phyloP scores from a whole-genome alignment of 2,888 invertebrate genomes.

The Lasioglossum villosulum region DNA sequence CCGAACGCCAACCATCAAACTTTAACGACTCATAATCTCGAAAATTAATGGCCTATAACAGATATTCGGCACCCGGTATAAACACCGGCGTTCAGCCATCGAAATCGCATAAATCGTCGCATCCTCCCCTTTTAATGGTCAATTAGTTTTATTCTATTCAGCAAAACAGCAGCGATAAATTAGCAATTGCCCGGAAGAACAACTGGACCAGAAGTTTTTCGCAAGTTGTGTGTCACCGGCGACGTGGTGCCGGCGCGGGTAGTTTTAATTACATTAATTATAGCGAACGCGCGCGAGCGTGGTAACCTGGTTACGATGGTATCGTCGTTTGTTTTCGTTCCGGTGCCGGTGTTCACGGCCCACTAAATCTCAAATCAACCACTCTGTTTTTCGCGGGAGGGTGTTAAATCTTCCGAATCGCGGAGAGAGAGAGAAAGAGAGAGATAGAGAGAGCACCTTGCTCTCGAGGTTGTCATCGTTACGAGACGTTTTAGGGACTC shows the following conservation, averaged over 20 bases:
- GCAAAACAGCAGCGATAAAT: constrained; percentile 29
- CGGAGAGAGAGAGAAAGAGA: background rate
- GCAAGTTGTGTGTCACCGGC: constrained; percentile 29
- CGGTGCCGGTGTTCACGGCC: constrained; percentile 51
- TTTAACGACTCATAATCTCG: constrained; percentile 6
- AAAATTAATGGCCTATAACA: background rate
- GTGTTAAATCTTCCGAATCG: constrained; percentile 51
- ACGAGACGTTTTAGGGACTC: background rate
- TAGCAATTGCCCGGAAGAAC: constrained; percentile 36
- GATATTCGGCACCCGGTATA: background rate
- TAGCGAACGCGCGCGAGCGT: constrained; percentile 54
- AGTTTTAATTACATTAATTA: constrained; percentile 71
- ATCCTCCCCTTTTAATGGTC: constrained; percentile 3
- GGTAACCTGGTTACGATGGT: constrained; percentile 59
- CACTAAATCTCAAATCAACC: constrained; percentile 66
- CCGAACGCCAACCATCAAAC: background rate
- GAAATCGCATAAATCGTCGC: background rate
- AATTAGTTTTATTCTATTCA: background rate
- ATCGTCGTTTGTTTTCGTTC: constrained; percentile 65
- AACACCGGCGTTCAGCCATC: background rate
- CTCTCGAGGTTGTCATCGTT: constrained; percentile 18
- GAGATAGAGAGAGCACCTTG: background rate
- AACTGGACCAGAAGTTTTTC: constrained; percentile 32
- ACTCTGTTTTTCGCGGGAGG: constrained; percentile 66
- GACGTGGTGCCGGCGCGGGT: constrained; percentile 34